These are phyloP conservation scores for Chelonoidis abingdonii DNA, from an alignment of 2,113 vertebrate species.

Conservation along the genomic window DNA sequence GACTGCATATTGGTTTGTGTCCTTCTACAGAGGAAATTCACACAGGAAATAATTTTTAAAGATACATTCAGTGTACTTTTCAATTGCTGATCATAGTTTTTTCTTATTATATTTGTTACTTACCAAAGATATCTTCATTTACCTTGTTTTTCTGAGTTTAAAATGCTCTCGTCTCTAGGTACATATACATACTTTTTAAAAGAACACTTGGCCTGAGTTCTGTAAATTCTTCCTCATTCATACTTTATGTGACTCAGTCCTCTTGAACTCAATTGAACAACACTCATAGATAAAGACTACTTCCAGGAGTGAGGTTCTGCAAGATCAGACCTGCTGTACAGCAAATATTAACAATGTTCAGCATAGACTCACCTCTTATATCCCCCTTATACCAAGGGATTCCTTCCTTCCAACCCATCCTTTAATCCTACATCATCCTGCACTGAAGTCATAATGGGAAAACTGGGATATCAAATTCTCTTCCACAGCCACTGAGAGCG, in stretches of 20 bases:
- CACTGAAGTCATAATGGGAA: accelerated
- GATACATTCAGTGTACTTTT: neutral
- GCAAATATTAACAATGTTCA: neutral
- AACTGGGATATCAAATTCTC: neutral
- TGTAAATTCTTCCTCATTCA: neutral
- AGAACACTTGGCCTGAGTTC: neutral
- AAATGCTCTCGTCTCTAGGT: neutral
- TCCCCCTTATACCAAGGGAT: neutral
- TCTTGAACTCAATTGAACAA: neutral
- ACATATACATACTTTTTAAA: neutral
- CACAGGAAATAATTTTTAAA: neutral
- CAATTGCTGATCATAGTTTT: neutral
- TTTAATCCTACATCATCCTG: neutral
- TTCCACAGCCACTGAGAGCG: neutral
- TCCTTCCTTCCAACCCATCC: neutral
- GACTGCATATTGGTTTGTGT: accelerated
- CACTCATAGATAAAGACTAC: neutral
- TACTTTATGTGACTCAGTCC: neutral
- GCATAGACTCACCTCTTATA: neutral
- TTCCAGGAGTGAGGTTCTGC: neutral
- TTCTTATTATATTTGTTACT: neutral
- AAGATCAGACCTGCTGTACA: neutral
- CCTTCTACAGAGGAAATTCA: neutral
- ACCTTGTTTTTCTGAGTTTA: neutral
- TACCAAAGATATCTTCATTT: neutral